phyloP scores from a whole-genome alignment of 1,140 invertebrate species.

The Drosophila paulistorum region DNA sequence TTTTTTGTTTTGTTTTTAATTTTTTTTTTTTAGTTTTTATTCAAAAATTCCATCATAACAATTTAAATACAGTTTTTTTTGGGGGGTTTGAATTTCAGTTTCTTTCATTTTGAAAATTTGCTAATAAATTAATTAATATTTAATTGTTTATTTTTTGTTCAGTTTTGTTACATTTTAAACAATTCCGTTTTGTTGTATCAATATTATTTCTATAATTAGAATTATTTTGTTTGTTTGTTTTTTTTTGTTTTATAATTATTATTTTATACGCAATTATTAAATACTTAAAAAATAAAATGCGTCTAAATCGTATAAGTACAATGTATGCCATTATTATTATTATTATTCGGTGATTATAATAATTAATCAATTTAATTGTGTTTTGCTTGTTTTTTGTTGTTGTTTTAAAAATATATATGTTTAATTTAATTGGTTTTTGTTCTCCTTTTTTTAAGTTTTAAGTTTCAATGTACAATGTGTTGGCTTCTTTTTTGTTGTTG shows the following conservation, averaged over 20 bases:
- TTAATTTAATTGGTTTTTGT: constrained; percentile 42
- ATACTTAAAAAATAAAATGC: constrained; percentile 79
- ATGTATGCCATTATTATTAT: constrained; percentile 31
- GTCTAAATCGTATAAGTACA: constrained; percentile 66
- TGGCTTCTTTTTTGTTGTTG: constrained; percentile 20
- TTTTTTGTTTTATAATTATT: not conserved
- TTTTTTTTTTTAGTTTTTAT: constrained; percentile 33
- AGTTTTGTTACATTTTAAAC: constrained; percentile 57
- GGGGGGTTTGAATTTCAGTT: constrained; percentile 23
- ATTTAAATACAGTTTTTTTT: constrained; percentile 52
- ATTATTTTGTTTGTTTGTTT: not conserved
- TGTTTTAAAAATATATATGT: constrained; percentile 63
- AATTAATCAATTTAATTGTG: constrained; percentile 56
- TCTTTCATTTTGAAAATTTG: constrained; percentile 57
- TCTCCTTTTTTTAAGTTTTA: constrained; percentile 14
- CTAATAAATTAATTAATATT: constrained; percentile 61
- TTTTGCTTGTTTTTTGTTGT: constrained; percentile 16
- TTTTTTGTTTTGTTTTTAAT: constrained; percentile 27
- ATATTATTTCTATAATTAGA: not conserved
- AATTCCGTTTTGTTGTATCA: constrained; percentile 52
- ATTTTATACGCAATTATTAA: constrained; percentile 63
- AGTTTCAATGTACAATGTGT: constrained; percentile 21
- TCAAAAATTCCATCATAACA: constrained; percentile 74
- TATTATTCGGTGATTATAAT: constrained; percentile 48
- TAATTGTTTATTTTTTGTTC: constrained; percentile 19